Conservation (phyloP, 2,888 invertebrate genomes). For the Saturnia pavonia region DNA sequence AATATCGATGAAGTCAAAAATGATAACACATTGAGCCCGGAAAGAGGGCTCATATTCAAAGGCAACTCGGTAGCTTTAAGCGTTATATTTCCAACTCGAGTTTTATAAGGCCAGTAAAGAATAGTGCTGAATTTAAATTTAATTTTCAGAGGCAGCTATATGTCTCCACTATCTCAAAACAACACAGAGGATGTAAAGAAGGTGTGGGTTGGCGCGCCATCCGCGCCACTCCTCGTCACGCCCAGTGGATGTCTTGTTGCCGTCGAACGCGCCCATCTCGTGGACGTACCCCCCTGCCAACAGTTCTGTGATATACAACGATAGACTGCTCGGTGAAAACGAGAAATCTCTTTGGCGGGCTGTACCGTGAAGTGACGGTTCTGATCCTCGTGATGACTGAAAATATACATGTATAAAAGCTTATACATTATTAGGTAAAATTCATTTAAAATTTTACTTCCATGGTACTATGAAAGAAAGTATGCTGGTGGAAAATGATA, state of each 20-base stretch:
- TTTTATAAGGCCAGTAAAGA: no score
- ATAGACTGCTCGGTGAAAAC: constrained; percentile 49
- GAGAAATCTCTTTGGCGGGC: constrained; percentile 52
- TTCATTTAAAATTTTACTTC: no score
- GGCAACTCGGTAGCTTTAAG: no score
- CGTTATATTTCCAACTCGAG: no score
- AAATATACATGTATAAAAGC: neutral
- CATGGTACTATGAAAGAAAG: no score
- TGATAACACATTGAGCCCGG: no score
- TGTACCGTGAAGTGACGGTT: constrained; percentile 47
- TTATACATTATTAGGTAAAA: no score
- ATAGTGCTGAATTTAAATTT: constrained; percentile 34
- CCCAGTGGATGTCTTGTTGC: constrained; percentile 72
- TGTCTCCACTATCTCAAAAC: constrained; percentile 67
- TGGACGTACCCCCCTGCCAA: constrained; percentile 50
- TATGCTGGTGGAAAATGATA: no score
- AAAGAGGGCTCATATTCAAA: no score
- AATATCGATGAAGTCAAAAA: no score
- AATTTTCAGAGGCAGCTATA: constrained; percentile 76
- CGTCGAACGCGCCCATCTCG: constrained; percentile 70
- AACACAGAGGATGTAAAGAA: constrained; percentile 70
- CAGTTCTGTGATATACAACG: constrained; percentile 76
- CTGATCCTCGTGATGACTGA: neutral
- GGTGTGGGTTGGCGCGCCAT: constrained; percentile 69
- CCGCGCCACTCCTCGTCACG: constrained; percentile 65